Percentiles rank a stretch among this genome's conserved stretches.
Conservation (phyloP, 2,113 vertebrate genomes). For the Neolamprologus modestus region DNA sequence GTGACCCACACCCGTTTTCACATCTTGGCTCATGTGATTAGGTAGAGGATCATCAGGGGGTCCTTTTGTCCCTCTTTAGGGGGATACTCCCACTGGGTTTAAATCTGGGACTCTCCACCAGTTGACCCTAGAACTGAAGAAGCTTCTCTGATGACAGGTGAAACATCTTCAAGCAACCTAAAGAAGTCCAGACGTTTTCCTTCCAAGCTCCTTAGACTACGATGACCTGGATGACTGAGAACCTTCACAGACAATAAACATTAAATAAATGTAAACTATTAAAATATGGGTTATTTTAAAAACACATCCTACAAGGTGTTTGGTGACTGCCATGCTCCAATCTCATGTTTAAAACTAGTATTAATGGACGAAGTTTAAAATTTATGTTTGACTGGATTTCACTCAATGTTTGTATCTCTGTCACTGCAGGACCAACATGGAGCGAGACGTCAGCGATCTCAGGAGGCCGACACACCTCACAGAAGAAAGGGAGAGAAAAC, state of each 20-base stretch:
- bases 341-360: background rate
- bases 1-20: background rate
- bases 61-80: background rate
- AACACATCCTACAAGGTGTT: background rate
- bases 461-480: accelerated
- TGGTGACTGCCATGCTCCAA: background rate
- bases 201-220: background rate
- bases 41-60: background rate
- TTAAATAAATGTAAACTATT: background rate
- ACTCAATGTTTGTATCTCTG: background rate
- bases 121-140: background rate
- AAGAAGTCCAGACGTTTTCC: background rate
- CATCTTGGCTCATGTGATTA: background rate
- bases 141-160: background rate
- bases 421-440: background rate
- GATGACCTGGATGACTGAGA: background rate
- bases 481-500: background rate
- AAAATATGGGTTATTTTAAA: background rate
- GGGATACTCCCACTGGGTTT: background rate
- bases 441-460: background rate
- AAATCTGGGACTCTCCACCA: background rate
- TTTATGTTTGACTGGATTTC: background rate
- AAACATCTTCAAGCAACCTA: background rate
- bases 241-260: background rate
- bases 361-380: background rate